Conservation (phyloP, 2,888 invertebrate genomes). For the Yponomeuta plumbellus region DNA sequence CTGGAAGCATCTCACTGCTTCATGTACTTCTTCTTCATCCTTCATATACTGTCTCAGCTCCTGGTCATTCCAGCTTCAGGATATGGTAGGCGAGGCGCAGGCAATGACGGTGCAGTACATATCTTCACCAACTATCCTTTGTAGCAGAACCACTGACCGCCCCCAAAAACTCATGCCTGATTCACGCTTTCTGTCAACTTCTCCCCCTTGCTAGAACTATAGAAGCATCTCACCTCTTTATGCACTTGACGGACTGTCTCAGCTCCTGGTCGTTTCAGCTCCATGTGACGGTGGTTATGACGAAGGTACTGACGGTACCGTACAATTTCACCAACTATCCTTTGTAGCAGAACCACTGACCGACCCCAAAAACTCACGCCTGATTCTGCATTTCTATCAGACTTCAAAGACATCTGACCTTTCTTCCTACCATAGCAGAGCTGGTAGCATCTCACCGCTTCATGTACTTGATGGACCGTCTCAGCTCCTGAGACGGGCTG, state of each 20-base stretch:
- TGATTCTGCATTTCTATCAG: too few species aligned
- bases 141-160: too few species aligned
- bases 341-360: constrained; percentile 88
- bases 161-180: background rate
- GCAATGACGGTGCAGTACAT: constrained; percentile 97
- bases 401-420: too few species aligned
- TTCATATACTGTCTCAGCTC: constrained; percentile 98
- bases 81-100: constrained; percentile 93
- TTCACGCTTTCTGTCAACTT: background rate
- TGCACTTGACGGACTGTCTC: constrained; percentile 98
- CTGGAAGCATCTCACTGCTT: constrained; percentile 82
- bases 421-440: too few species aligned
- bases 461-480: too few species aligned
- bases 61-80: constrained; percentile 95
- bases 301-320: constrained; percentile 96
- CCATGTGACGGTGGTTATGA: constrained; percentile 97
- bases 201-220: too few species aligned
- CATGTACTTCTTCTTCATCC: too few species aligned
- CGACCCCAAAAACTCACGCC: too few species aligned
- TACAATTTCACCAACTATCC: constrained; percentile 98
- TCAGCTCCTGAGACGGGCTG: too few species aligned
- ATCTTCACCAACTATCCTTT: too few species aligned
- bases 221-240: constrained; percentile 87
- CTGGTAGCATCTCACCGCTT: too few species aligned
- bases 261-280: constrained; percentile 94